Evolutionary conservation across 2,797 vertebrate species (phyloP), one percentile per base, ranked within the genome.

Genomic region (Podargus strigoides): DNA sequence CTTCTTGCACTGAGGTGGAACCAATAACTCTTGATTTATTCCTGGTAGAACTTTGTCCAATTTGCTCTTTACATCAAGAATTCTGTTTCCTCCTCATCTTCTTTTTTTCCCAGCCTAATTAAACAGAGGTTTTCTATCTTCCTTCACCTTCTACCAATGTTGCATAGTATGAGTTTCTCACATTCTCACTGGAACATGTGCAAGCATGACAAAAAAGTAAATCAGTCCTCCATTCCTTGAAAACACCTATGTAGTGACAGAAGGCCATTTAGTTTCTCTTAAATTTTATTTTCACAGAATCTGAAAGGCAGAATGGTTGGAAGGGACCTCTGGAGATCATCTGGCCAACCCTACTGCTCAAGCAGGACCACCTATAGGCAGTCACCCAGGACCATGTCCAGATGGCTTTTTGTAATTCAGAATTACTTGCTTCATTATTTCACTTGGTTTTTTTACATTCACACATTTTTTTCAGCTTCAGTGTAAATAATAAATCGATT

Each of bases 401-500:
- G 11, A 41, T 3, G 6, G 20, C 15, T 73, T 80, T 77, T 8
- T 44, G 27, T 50, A 82, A 67, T 56, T 66, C 28, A 80, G 16
- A 86, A 80, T 34, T 58, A 78, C 49, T 20, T 62, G 85, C 30
- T 52, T 34, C 23, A 44, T 39, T 36, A 78, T 63, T 75, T 87
- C 32, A 85, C 32, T 4, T 70, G 5, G n/a, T n/a, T 20, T 62
- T 92, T 94, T 72, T 55, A 64, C 20, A 58, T 69, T 64, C 32
- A 83, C 30, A 36, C 12, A 6, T 32, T 58, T 91, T 78, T 85
- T 70, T 56, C 28, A 82, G 78, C 10, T 64, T 37, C 50, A 53
- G 30, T 58, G 59, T 85, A 94, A 91, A 69, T 58, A 95, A 95
- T 67, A 87, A 95, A 96, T 90, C 78, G 39, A 42, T 87, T 85